Evolutionary conservation across 2,113 vertebrate genomes (phyloP), one percentile per base, ranked within the genome.

Genomic region (Seriola rivoliana): DNA sequence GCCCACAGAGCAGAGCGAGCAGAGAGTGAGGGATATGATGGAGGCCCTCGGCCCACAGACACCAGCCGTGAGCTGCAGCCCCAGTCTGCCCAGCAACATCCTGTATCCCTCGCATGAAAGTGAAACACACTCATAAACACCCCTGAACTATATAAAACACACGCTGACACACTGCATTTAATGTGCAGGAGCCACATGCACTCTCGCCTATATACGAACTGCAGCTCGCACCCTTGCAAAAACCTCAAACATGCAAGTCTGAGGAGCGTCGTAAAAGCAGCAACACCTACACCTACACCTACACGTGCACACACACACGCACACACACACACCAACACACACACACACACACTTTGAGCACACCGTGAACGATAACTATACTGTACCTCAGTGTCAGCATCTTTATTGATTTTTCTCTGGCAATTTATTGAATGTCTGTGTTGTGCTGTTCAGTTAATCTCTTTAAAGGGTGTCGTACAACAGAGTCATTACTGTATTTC

Each of bases 21-120:
- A 80, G 69, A 85, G 90, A 78, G 71, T 74, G 46, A 82, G 32
- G 58, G 69, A 48, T n/a, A 13, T 93, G 84, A 71, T 91, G 66
- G 86, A 91, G 78, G 81, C 85, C 29, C 87, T 95, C 11, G 40
- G 25, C 67, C 40, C 62, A 0, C 84, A 81, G 71, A 57, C 58
- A 1, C 21, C 78, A 3, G 4, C 70, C 0, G 58, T 89, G 32
- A 78, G 50, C 80, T 40, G 75, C 84, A 66, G 52, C 79, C 42
- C 46, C 25, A 9, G 11, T 36, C 69, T 64, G 58, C 42, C 76
- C 62, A 21, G 50, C 54, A 55, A 19, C 38, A 12, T 92, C 58
- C 17, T 94, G 94, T 94, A 94, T 95, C 94, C 93, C 16, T 81
- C 44, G 62, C 4, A 17, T 40, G 21, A 86, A 86, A n/a, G 66